These are phyloP conservation scores for Pangasius sanitwongsei DNA, from an alignment of 2,797 vertebrate genomes.

Conservation along the genomic window DNA sequence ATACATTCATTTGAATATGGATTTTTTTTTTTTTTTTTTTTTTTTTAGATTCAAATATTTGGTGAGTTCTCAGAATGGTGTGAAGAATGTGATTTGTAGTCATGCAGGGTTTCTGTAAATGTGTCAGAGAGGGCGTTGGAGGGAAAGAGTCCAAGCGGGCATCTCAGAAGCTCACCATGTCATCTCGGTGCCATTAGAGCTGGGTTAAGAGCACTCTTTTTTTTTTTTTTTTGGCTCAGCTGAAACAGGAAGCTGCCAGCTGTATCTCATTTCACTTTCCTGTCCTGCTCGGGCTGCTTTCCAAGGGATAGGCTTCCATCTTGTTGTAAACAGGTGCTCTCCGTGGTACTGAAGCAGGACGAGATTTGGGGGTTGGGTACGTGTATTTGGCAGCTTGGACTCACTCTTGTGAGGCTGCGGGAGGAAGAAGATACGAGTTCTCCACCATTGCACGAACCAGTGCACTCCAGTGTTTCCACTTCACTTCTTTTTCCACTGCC, in stretches of 20 bases:
- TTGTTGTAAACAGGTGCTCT: conserved; percentile 23
- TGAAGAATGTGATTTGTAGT: not conserved
- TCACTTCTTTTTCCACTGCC: conserved; percentile 29
- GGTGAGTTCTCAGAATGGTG: not conserved
- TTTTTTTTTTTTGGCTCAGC: not conserved
- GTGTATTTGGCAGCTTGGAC: conserved; percentile 11
- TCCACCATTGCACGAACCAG: conserved; percentile 11
- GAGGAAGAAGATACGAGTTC: conserved; percentile 23
- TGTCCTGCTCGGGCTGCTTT: not conserved
- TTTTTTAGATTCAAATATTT: not conserved
- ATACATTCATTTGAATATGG: not conserved
- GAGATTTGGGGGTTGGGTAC: not conserved
- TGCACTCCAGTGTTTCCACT: conserved; percentile 32
- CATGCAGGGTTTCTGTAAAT: not conserved
- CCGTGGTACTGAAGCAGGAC: conserved; percentile 3
- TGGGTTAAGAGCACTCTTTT: not conserved
- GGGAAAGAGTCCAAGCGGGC: not conserved
- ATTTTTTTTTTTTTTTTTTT: not conserved
- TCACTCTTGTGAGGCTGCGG: not conserved
- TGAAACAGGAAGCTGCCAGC: conserved; percentile 16
- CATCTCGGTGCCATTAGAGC: not conserved
- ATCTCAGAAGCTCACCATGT: not conserved
- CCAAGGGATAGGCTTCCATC: not conserved
- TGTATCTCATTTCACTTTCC: conserved; percentile 28
- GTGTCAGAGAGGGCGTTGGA: not conserved